Evolutionary conservation across 2,113 vertebrate species (phyloP).

Genomic region (Marmota flaviventris): DNA sequence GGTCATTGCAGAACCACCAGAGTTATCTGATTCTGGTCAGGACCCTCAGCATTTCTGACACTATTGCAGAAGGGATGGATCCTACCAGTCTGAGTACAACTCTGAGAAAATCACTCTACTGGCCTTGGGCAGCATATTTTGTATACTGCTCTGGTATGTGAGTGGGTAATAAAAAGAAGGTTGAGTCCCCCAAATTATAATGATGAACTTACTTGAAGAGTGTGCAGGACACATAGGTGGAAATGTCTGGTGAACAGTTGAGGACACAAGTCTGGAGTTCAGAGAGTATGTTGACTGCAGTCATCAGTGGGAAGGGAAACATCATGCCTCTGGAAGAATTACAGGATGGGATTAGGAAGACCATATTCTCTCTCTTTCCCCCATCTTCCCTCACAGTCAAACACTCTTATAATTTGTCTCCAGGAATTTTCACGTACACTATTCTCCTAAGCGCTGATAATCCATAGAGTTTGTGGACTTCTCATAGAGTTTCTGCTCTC

Average conservation of each 20-base stretch:
- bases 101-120: background rate
- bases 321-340: no score
- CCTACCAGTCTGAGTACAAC: background rate
- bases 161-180: background rate
- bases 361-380: no score
- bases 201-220: background rate
- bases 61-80: no score
- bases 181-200: background rate
- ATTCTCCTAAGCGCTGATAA: no score
- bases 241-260: no score
- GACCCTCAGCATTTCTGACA: background rate
- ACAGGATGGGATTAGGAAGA: no score
- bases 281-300: background rate
- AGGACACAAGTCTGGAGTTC: background rate
- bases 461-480: no score
- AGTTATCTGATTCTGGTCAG: background rate
- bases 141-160: rapidly evolving
- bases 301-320: background rate
- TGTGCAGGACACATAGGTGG: no score
- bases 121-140: background rate
- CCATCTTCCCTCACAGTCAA: no score
- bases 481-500: no score
- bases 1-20: rapidly evolving
- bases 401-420: no score
- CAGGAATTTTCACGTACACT: no score